phyloP scores from a whole-genome alignment of 2,888 invertebrate genomes.

The Ichneumoninae sp. region DNA sequence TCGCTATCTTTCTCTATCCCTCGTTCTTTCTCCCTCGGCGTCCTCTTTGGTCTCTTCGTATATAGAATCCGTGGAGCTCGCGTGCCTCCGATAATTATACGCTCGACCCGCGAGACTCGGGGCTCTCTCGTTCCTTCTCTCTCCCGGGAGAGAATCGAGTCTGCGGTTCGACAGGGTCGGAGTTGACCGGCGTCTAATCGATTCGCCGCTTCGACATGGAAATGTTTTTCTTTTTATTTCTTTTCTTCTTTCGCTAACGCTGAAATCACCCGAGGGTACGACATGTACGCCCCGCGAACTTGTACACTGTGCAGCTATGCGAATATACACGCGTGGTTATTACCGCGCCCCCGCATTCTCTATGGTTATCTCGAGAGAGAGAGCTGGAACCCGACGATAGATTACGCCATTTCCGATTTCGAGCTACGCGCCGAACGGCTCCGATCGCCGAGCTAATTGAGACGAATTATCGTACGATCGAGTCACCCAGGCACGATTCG shows the following conservation, averaged over 20 bases:
- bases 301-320: conserved; percentile 37
- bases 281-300: conserved; percentile 34
- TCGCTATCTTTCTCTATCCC: neutral
- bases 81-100: conserved; percentile 83
- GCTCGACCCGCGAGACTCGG: conserved; percentile 76
- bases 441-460: neutral
- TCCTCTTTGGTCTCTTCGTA: conserved; percentile 50
- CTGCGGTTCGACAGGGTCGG: conserved; percentile 83
- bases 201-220: conserved; percentile 82
- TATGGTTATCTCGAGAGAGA: neutral
- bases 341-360: conserved; percentile 27
- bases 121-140: conserved; percentile 53
- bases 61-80: conserved; percentile 78
- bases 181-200: conserved; percentile 83
- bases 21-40: conserved; percentile 55
- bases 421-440: neutral
- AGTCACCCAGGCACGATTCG: neutral
- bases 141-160: conserved; percentile 75
- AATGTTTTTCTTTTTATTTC: conserved; percentile 74
- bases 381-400: conserved; percentile 4
- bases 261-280: conserved; percentile 48
- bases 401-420: conserved; percentile 40
- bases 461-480: neutral
- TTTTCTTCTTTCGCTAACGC: conserved; percentile 50
- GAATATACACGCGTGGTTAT: conserved; percentile 40